Evolutionary conservation across 2,888 invertebrate species (phyloP), one percentile per base, ranked within the genome.

Genomic region (Megastigmus dorsalis): DNA sequence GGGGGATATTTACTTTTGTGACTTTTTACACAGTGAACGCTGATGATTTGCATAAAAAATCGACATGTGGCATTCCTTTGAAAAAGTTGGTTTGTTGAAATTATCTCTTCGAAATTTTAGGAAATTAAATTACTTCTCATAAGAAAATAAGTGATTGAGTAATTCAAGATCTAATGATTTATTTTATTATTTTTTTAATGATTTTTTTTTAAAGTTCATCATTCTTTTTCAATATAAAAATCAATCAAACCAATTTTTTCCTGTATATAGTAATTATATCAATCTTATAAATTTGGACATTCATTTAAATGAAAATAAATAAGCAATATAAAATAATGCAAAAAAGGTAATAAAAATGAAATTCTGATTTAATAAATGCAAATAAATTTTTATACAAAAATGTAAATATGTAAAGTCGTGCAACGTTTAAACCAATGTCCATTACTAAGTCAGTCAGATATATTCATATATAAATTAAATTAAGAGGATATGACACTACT

Each of bases 391-490:
- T 30, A 9, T 26, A 20, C 3, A 62, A 6, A 62, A 38, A n/a
- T n/a, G n/a, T 30, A 77, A 57, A 75, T 72, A 15, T 10, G 52
- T 20, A 65, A 50, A 45, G 36, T 59, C 59, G 50, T 60, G 48
- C 45, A 71, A 41, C 45, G 15, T 57, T 55, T 54, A 65, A 55
- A 72, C 52, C 18, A 66, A 72, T 66, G 72, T 72, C 59, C 65
- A 71, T 30, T 38, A 9, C 20, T 55, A 10, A 54, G 55, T 45
- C 20, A 62, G 26, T 10, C n/a, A 33, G 1, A 70, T 30, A 33
- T 6, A 38, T n/a, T n/a, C n/a, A n/a, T n/a, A 20, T 28, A 5
- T 1, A 65, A 52, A 55, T 20, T 48, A 65, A 38, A 3, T 28
- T 10, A 38, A 69, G 30, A 57, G 36, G 9, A 50, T 60, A 30